A percentile compares a stretch with the other conserved stretches of the same genome.
Evolutionary conservation across 2,888 invertebrate genomes (phyloP).

Genomic region (Marronus borbonicus): DNA sequence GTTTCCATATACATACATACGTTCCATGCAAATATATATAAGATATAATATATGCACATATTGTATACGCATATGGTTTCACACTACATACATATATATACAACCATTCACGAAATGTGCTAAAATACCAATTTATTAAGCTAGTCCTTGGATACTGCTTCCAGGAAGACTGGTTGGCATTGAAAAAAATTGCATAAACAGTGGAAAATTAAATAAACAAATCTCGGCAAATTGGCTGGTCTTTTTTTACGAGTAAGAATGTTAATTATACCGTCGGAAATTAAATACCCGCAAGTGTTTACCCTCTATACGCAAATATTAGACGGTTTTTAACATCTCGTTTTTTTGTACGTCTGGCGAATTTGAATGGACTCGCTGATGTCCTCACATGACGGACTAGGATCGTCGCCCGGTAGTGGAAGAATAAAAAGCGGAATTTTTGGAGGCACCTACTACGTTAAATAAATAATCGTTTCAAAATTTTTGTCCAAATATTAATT

Average conservation of each 20-base stretch:
- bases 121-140: conserved; percentile 38
- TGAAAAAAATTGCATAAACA: conserved; percentile 43
- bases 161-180: conserved; percentile 36
- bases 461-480: too few relatives aligned
- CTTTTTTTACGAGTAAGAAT: conserved; percentile 30
- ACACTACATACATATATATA: conserved; percentile 5
- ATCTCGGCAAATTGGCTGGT: conserved; percentile 7
- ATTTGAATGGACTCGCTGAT: conserved; percentile 6
- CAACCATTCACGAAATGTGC: conserved; percentile 35
- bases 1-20: conserved; percentile 22
- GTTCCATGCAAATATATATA: not conserved
- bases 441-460: too few relatives aligned
- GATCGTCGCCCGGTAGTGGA: too few relatives aligned
- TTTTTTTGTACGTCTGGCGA: conserved; percentile 30
- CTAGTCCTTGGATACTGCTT: conserved; percentile 14
- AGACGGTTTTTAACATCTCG: not conserved
- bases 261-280: conserved; percentile 28
- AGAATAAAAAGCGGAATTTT: too few relatives aligned
- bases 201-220: conserved; percentile 43
- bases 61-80: conserved; percentile 6
- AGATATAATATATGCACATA: not conserved
- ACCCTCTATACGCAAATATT: conserved; percentile 19
- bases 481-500: too few relatives aligned
- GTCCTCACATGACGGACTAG: not conserved
- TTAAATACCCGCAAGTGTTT: conserved; percentile 35